Base-by-base conservation (phyloP, 2,113 vertebrate species). In the Melanostigma gelatinosum region DNA sequence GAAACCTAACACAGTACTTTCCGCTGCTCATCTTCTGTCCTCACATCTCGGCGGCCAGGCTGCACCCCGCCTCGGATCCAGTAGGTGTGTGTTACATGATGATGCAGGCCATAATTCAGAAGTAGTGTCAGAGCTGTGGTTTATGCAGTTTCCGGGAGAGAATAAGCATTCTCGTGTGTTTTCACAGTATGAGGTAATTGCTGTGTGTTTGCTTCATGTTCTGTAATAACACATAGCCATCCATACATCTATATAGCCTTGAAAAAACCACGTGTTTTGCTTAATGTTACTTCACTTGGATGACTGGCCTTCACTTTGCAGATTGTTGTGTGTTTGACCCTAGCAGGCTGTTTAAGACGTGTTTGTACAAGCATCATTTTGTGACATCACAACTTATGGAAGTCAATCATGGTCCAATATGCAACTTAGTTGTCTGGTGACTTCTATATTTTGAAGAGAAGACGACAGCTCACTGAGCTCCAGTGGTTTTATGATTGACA, bases 1-100 rank as follows among this genome's bases (percentile, higher is more conserved):
- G 84, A 83, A 83, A 83, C 72, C 88, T 55, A 75, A 82, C 75
- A 69, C 79, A 52, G 22, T 18, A 77, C 68, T 69, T 70, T 80
- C 62, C 27, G 4, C 50, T 50, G 73, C 60, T 82, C 40, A 54
- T 88, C 72, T 50, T 63, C 67, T 62, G 66, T 48, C 70, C 61
- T 72, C 64, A 67, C 36, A 52, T 64, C 72, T 66, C 54, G 54
- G 77, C 66, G 55, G 65, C 52, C 55, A n/a, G 77, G 60, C 58
- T 29, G 32, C 9, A 0, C 40, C 36, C 24, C 36, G 38, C 64
- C 58, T 74, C 55, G 36, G 48, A 44, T 61, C n/a, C n/a, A 46
- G 61, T 40, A 82, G 24, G 20, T 66, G 79, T 27, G 62, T 63
- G 79, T 67, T 79, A 72, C 24, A 57, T 34, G 65, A 52, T 29